These are phyloP conservation scores for Forbesichthys papilliferus DNA, from an alignment of 2,113 vertebrate species.

Conservation along the genomic window DNA sequence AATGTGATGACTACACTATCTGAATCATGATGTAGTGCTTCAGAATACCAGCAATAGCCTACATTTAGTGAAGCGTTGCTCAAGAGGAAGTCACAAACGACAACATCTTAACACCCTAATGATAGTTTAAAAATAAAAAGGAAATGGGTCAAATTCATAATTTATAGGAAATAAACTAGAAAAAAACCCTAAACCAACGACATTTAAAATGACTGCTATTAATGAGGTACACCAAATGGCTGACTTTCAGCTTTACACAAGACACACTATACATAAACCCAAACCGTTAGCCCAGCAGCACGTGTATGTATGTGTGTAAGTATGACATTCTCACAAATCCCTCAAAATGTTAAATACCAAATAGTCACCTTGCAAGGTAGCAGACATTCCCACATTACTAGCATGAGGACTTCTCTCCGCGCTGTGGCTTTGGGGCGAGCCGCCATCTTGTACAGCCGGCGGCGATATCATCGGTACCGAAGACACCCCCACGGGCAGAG, in stretches of 20 bases:
- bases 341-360: not conserved
- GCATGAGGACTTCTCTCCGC: constrained; percentile 60
- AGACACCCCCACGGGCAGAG: constrained; percentile 59
- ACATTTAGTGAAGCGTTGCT: not conserved
- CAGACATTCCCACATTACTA: constrained; percentile 47
- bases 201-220: no score
- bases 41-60: not conserved
- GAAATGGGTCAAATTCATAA: not conserved
- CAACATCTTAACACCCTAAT: not conserved
- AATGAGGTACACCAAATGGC: no score
- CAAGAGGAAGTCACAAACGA: not conserved
- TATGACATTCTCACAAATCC: no score
- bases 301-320: not conserved
- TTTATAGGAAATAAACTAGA: no score
- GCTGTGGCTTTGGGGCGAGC: constrained; percentile 65
- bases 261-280: no score
- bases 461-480: constrained; percentile 62
- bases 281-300: not conserved
- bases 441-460: constrained; percentile 52
- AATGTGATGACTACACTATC: not conserved
- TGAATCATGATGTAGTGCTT: not conserved
- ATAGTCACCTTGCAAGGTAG: constrained; percentile 67
- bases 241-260: not conserved
- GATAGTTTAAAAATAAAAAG: not conserved
- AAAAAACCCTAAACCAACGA: no score